Conservation (phyloP, 2,888 invertebrate species). For the Nycteola revayana region DNA sequence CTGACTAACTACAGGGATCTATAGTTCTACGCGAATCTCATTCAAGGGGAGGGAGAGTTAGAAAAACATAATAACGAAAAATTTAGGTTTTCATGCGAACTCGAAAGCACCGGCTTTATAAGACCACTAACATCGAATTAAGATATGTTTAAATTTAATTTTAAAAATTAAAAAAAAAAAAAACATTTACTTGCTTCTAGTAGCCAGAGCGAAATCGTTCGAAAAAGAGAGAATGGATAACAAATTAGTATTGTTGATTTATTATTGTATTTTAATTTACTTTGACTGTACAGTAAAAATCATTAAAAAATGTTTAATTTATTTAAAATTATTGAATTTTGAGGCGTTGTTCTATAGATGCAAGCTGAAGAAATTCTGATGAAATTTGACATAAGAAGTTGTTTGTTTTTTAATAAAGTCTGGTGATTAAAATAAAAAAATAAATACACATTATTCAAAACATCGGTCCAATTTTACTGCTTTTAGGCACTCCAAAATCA, state of each 20-base stretch:
- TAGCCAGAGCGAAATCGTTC: slow-evolving; percentile 80
- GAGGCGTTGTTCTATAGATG: no score
- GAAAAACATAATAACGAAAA: slow-evolving; percentile 35
- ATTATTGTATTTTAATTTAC: slow-evolving; percentile 29
- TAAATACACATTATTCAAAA: no score
- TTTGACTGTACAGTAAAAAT: slow-evolving; percentile 6
- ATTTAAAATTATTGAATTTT: no score
- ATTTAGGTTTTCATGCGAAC: slow-evolving; percentile 56
- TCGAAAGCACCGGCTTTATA: slow-evolving; percentile 58
- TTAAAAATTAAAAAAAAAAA: slow-evolving; percentile 39
- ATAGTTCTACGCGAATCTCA: slow-evolving; percentile 63
- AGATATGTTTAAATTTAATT: slow-evolving; percentile 22
- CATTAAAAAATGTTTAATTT: no score
- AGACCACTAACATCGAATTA: slow-evolving; percentile 65
- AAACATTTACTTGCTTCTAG: slow-evolving; percentile 79
- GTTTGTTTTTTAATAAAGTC: no score
- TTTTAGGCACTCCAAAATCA: no score
- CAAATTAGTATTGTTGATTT: slow-evolving; percentile 51
- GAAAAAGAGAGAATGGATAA: slow-evolving; percentile 47
- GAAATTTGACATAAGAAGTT: no score
- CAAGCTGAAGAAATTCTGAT: no score
- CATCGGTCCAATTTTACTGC: no score
- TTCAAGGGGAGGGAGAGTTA: slow-evolving; percentile 52
- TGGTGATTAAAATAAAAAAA: no score
- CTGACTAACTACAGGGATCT: slow-evolving; percentile 70